Evolutionary conservation across 2,888 invertebrate species (phyloP).

Genomic region (Tuberolachnus salignus): DNA sequence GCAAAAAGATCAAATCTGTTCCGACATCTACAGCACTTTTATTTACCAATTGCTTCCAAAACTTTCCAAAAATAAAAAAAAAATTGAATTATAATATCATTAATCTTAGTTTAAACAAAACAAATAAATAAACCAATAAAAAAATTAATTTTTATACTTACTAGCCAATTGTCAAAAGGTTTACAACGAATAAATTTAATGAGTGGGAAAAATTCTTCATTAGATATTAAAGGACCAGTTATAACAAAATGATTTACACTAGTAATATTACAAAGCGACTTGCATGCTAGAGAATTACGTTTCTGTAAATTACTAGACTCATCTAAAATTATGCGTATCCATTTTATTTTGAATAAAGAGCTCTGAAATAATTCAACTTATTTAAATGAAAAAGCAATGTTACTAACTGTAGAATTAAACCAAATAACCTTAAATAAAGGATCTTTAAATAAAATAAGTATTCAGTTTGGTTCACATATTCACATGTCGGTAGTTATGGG

Average conservation of each 20-base stretch:
- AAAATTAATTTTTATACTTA: slow-evolving; percentile 61
- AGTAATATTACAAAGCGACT: slow-evolving; percentile 72
- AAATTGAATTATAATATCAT: not conserved
- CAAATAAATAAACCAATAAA: not conserved
- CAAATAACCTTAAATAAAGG: no score
- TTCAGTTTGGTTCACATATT: no score
- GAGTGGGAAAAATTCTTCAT: slow-evolving; percentile 81
- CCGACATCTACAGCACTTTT: not conserved
- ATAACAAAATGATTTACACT: slow-evolving; percentile 79
- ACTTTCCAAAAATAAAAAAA: not conserved
- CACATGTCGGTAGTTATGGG: no score
- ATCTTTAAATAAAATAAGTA: no score
- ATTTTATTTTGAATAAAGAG: slow-evolving; percentile 73
- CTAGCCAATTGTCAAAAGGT: slow-evolving; percentile 84
- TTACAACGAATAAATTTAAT: slow-evolving; percentile 82
- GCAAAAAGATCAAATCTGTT: slow-evolving; percentile 60
- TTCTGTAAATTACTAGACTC: slow-evolving; percentile 93
- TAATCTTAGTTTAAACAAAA: not conserved
- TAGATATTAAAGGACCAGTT: slow-evolving; percentile 95
- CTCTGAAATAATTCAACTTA: slow-evolving; percentile 62
- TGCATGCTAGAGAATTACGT: slow-evolving; percentile 76
- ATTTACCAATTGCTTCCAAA: not conserved
- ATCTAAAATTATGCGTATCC: slow-evolving; percentile 88
- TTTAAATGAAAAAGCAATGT: not conserved
- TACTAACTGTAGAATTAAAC: no score